A percentile compares a stretch with the other conserved stretches of the same genome.
Conservation (phyloP, 2,888 invertebrate species). For the Baronia brevicornis region DNA sequence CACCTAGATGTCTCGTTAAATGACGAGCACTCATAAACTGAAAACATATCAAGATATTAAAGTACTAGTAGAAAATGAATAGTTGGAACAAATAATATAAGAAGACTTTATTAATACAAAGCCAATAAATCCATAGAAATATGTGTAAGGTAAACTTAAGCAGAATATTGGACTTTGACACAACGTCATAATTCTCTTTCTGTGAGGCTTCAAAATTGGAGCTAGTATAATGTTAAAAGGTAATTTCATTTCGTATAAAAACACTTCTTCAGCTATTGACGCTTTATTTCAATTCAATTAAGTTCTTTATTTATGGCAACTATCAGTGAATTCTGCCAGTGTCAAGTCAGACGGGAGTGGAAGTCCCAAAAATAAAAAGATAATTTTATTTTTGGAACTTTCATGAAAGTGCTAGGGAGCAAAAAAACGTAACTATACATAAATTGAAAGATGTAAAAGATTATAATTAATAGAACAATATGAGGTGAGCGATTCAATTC, state of each 20-base stretch:
- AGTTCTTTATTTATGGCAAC: no score
- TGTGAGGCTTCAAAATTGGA: constrained; percentile 42
- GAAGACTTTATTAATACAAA: constrained; percentile 34
- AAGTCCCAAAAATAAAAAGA: no score
- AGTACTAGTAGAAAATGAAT: background rate
- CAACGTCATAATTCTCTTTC: constrained; percentile 34
- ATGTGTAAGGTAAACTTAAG: constrained; percentile 41
- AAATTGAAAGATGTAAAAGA: no score
- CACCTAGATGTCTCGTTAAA: constrained; percentile 43
- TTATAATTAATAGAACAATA: no score
- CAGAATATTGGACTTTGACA: constrained; percentile 43
- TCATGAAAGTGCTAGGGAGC: no score
- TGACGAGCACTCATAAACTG: constrained; percentile 45
- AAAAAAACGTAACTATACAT: no score
- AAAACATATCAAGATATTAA: constrained; percentile 7
- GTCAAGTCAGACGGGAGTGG: no score
- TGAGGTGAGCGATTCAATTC: no score
- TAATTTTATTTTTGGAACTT: no score
- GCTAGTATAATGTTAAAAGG: constrained; percentile 43
- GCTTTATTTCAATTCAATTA: no score
- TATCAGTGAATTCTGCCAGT: no score
- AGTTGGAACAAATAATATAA: constrained; percentile 2
- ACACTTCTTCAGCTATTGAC: no score
- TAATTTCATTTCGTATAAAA: constrained; percentile 58
- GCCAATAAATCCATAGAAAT: constrained; percentile 43